phyloP scores from a whole-genome alignment of 1,140 invertebrate genomes.

The Bombyx mandarina region DNA sequence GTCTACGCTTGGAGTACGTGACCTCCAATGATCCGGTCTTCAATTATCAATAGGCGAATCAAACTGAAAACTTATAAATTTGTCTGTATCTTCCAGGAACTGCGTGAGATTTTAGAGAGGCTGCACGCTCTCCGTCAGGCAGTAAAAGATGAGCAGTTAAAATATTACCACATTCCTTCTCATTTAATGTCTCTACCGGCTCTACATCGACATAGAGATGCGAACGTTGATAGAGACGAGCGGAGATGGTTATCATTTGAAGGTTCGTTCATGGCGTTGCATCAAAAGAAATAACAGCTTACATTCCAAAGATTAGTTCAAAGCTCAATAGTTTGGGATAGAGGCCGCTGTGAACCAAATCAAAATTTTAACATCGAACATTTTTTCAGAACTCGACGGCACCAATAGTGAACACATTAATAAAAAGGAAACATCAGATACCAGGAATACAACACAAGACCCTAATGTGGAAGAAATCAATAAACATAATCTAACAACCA shows the following conservation, averaged over 20 bases:
- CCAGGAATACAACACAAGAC: background rate
- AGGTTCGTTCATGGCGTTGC: slow-evolving; percentile 22
- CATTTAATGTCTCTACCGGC: slow-evolving; percentile 46
- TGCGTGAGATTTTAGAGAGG: slow-evolving; percentile 50
- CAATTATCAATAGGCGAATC: too few species aligned
- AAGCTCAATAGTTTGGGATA: too few species aligned
- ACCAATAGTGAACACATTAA: slow-evolving; percentile 18
- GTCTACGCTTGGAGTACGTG: too few species aligned
- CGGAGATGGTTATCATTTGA: slow-evolving; percentile 52
- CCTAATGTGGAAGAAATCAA: background rate
- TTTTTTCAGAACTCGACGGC: slow-evolving; percentile 35
- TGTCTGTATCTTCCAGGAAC: slow-evolving; percentile 32
- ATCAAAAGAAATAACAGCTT: too few species aligned
- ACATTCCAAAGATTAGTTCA: too few species aligned
- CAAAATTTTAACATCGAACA: background rate
- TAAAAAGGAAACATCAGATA: background rate
- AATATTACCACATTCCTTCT: slow-evolving; percentile 35
- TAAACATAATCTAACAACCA: slow-evolving; percentile 3
- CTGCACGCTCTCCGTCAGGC: slow-evolving; percentile 47
- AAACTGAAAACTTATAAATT: background rate
- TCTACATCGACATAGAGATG: slow-evolving; percentile 53
- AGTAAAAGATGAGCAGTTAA: slow-evolving; percentile 39
- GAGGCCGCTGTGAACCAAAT: too few species aligned
- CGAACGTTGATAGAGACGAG: slow-evolving; percentile 59
- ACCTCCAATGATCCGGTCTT: too few species aligned